phyloP scores from a whole-genome alignment of 2,888 invertebrate species.

The Drosophila histrio region DNA sequence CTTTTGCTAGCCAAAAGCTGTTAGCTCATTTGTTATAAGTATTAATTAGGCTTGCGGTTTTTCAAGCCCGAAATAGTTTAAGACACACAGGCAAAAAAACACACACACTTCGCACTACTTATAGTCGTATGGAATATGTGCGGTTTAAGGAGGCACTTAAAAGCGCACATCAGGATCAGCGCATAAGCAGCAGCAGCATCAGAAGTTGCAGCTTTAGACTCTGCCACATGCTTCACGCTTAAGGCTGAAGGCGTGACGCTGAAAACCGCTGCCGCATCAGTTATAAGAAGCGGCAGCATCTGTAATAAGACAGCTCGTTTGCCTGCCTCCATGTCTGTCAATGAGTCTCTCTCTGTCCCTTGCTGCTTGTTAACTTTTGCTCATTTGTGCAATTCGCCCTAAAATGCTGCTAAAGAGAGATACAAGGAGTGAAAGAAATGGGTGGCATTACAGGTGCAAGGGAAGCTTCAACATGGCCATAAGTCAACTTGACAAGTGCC shows the following conservation, averaged over 20 bases:
- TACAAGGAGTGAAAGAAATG: background rate
- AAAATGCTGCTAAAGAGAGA: slow-evolving; percentile 12
- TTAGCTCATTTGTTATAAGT: slow-evolving; percentile 60
- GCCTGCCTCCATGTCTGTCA: slow-evolving; percentile 21
- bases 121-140: slow-evolving; percentile 21
- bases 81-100: background rate
- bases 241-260: slow-evolving; percentile 44
- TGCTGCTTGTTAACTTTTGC: slow-evolving; percentile 71
- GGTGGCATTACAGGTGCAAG: slow-evolving; percentile 34
- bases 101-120: background rate
- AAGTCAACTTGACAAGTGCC: slow-evolving; percentile 70
- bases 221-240: slow-evolving; percentile 55
- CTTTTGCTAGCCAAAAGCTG: slow-evolving; percentile 35
- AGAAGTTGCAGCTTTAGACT: slow-evolving; percentile 34
- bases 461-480: slow-evolving; percentile 53
- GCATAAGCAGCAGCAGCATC: slow-evolving; percentile 23
- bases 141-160: slow-evolving; percentile 53
- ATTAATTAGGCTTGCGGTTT: slow-evolving; percentile 65
- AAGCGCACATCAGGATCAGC: slow-evolving; percentile 29
- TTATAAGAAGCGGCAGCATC: slow-evolving; percentile 25
- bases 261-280: slow-evolving; percentile 47
- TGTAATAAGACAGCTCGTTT: slow-evolving; percentile 76
- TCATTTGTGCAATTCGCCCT: slow-evolving; percentile 61
- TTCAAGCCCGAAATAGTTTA: slow-evolving; percentile 8
- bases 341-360: background rate